Base-by-base conservation (phyloP, 2,113 vertebrate genomes). In the Amblyornis subalaris region DNA sequence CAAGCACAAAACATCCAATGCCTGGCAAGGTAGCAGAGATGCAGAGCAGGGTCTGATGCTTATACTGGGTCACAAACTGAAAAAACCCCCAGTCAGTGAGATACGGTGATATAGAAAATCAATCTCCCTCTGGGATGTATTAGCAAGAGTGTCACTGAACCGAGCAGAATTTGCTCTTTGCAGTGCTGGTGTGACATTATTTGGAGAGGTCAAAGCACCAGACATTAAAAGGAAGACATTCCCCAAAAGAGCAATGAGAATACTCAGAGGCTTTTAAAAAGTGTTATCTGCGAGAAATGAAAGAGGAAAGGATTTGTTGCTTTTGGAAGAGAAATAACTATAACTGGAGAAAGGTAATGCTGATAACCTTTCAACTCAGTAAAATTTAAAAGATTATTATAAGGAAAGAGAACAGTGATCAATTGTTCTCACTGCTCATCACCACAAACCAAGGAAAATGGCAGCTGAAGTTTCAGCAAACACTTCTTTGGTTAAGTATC, bases 201-300 rank as follows among this genome's bases (percentile, higher is more conserved):
- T 80, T 86, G 60, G 47, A 92, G 83, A 94, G 71, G 85, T 86
- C 75, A 94, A 88, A 85, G 51, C 26, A 76, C 29, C 67, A 83
- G 35, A n/a, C 31, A 33, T 85, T 70, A 57, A 70, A 70, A 93
- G 54, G 42, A 83, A 88, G 79, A 73, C 57, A 31, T 88, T 58
- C 38, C 51, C 65, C 2, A 83, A 73, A 96, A 74, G 58, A 66
- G 14, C 42, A 77, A 29, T 47, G 24, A 73, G 67, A 88, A 50
- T 65, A 88, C 47, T 90, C 50, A 90, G 51, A 96, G 29, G 33
- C 14, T 7, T 80, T 95, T 73, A 10, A 70, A 85, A 85, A 70
- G 7, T 23, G 33, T 77, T 77, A 35, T 58, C 36, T 73, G 10
- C 42, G 51, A 80, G 29, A 91, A 90, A 70, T 58, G 16, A 88